Base-by-base conservation (phyloP, 2,888 invertebrate genomes). In the Pseudoips prasinana region DNA sequence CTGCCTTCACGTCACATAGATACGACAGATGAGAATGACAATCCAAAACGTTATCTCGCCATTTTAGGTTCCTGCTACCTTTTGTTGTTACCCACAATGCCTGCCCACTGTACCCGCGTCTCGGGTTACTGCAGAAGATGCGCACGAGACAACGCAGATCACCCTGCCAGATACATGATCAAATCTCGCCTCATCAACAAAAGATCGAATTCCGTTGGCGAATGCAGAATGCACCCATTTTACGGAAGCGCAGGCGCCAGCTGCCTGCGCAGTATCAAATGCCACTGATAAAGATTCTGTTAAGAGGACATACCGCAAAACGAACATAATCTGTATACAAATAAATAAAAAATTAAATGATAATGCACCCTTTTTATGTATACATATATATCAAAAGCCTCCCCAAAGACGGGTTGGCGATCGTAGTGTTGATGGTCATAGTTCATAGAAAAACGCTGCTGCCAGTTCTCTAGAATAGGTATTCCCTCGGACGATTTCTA, bases 161-260 rank as follows among this genome's bases (percentile, higher is more conserved):
- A 60, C 62, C 66, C 58, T 61, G 58, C 57, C 58, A 70, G 77
- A 81, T 80, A 78, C 70, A 70, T 66, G 53, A 64, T 58, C 62
- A 60, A 76, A 81, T 76, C 77, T 83, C 74, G 80, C 80, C 69
- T 73, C 69, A 72, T 79, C 83, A 83, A 83, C 80, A 83, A 87
- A 86, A 84, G 75, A 83, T 86, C 83, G 46, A 44, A 74, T 86
- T 82, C 70, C 76, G 69, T 3, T 14, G 14, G 20, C 58, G 58
- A 59, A 60, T 67, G 67, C 67, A 69, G 68, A 73, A 75, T 73
- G 72, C 66, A 63, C 52, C 66, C 65, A 79, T 70, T 75, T 73
- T 66, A 77, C 85, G 83, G 86, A 84, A 87, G 85, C 85, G 64
- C 64, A 73, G 85, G 85, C 86, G 86, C 85, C 86, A 84, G 80